Base-by-base conservation (phyloP, 2,113 vertebrate species). In the Odontophorus gujanensis region DNA sequence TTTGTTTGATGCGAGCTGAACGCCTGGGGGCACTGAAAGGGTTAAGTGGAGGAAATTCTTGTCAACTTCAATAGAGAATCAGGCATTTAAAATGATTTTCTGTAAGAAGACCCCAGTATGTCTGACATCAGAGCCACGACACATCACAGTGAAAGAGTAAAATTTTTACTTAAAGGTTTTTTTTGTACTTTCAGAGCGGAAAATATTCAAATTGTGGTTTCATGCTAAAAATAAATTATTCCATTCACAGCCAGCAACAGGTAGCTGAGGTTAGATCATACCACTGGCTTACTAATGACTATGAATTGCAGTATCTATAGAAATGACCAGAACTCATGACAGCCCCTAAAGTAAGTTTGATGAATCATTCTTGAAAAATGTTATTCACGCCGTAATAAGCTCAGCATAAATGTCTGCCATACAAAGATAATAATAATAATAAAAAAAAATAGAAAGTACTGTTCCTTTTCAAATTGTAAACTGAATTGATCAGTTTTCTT, bases 161-260 rank as follows among this genome's bases (percentile, higher is more conserved):
- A 83, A 88, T 55, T 92, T 94, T 92, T 83, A 47, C 86, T 94
- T 96, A 94, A 89, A 96, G 93, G 57, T 42, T 83, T 94, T 83
- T 94, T 94, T 96, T 95, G 87, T 94, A 75, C 66, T 95, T 93
- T 87, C 48, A 3, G 78, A 90, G 90, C 95, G 95, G 93, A 95
- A 95, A 95, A 95, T 96, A 92, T 87, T 95, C 92, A 88, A 94
- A 96, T 90, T 84, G 93, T 93, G 95, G 89, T 83, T 92, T 96
- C 42, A 2, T 62, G 94, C 92, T 91, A 96, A 87, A 96, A 79
- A 92, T 94, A 85, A 95, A 74, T 90, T 93, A 77, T 95, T 97
- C 96, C 95, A 95, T 95, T 97, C 92, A 94, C 90, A 94, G 88
- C 69, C 87, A 95, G 92, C 77, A 95, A 97, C 95, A 93, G 93